Evolutionary conservation across 1,140 invertebrate species (phyloP), one percentile per base, ranked within the genome.

Genomic region (Diploscapter pachys): DNA sequence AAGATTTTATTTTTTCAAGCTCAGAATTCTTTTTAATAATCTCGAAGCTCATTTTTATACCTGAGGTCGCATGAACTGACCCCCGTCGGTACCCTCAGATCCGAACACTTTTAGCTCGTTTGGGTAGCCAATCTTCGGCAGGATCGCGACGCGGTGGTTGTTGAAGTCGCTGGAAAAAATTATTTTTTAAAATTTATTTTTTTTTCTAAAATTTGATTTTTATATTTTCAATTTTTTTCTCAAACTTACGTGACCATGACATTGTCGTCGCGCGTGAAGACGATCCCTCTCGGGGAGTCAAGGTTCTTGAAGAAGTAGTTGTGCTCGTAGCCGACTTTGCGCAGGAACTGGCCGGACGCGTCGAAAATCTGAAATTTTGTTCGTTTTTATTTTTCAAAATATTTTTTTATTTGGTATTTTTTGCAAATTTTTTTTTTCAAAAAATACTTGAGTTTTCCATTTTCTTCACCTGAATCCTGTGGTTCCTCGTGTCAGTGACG

Each of bases 401-500:
- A 31, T 31, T 31, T 31, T 0, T 31, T 0, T 31, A 31, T 31
- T 31, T 31, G 0, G 31, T 31, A 31, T 31, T 31, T 31, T 31
- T 31, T 0, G 0, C 31, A n/a, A n/a, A 31, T 31, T 31, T 31
- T 31, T 31, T 31, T 31, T 31, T 31, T n/a, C n/a, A n/a, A n/a
- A n/a, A 31, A 31, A 31, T 31, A 31, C 31, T 31, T 31, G 0
- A 31, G 31, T 31, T 31, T 31, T 31, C 31, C 31, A 31, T 31
- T 31, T 31, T 31, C 31, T 1, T 96, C 49, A 95, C 82, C 85
- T 95, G 95, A 52, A 96, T 90, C 51, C 95, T 90, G 86, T 95
- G 93, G 87, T 97, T 98, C 68, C 94, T 89, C 0, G 94, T 95
- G 82, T 98, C 95, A 0, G 93, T 93, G 0, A 97, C 93, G 1